Evolutionary conservation across 1,140 invertebrate species (phyloP).

Genomic region (Triops longicaudatus): DNA sequence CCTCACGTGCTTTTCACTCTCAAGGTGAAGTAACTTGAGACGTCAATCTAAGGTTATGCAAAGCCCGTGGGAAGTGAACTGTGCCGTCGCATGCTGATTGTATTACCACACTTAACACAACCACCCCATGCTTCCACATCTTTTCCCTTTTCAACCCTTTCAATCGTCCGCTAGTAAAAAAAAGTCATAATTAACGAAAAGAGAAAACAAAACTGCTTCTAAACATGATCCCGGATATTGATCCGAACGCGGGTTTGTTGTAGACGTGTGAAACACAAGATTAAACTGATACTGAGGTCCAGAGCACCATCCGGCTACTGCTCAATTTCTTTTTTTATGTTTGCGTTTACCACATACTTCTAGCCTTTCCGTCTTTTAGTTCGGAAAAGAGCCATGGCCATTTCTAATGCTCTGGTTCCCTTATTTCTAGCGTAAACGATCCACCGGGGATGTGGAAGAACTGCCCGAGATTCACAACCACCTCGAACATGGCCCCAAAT

Average conservation of each 20-base stretch:
- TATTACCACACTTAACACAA: background rate
- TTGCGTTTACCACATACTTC: background rate
- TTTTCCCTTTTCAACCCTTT: background rate
- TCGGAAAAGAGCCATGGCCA: background rate
- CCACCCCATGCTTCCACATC: background rate
- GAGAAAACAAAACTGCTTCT: background rate
- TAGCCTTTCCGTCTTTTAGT: background rate
- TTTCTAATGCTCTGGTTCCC: background rate
- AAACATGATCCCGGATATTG: conserved; percentile 8
- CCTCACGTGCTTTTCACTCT: background rate
- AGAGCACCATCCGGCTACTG: background rate
- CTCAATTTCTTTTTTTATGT: background rate
- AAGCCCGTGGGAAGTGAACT: conserved; percentile 5
- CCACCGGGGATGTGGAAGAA: background rate
- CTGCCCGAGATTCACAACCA: conserved; percentile 10
- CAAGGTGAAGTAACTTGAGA: background rate
- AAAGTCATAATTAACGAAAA: too few relatives aligned
- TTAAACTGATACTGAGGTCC: background rate
- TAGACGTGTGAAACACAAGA: background rate
- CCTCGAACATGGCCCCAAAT: conserved; percentile 10
- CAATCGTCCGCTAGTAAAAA: background rate
- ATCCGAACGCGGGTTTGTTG: background rate
- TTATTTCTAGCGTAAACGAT: conserved; percentile 1
- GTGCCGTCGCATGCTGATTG: background rate
- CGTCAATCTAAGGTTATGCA: background rate